Base-by-base conservation (phyloP, 2,888 invertebrate species). In the Doris montereyensis region DNA sequence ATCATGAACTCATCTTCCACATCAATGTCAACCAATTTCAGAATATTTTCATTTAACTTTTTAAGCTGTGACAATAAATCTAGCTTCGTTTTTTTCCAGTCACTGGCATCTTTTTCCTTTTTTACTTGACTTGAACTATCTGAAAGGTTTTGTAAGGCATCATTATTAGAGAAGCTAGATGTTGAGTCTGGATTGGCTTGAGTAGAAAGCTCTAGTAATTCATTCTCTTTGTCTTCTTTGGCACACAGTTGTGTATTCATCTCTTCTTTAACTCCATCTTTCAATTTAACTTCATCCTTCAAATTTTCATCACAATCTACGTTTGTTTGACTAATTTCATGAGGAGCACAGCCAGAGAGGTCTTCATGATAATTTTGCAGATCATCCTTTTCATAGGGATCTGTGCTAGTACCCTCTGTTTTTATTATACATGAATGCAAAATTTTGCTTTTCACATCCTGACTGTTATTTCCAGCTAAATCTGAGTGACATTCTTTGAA, bases 21-120 rank as follows among this genome's bases (percentile, higher is more conserved):
- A 58, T 79, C 79, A 26, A 79, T 79, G 2, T 79, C 79, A 13
- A 79, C 26, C 10, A 79, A 24, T 62, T 79, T 75, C 21, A 79
- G 32, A 8, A 79, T 74, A 71, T 60, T 35, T 74, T 79, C 79
- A 76, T 79, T 71, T 32, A 79, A n/a, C 21, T 62, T 67, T 62
- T 76, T 76, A n/a, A 79, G 57, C 30, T 76, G 41, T 24, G 60
- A 58, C 4, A 30, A 58, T 10, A 79, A 32, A 41, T 75, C 41
- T 41, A 76, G 21, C 3, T 28, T 41, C n/a, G 26, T 58, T 24
- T 41, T 68, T 30, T 65, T 41, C 24, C 30, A 67, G 52, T 76
- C 13, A 13, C 32, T 32, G 21, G 58, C 60, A 8, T 65, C 10
- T 17, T 26, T 28, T 35, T 71, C 21, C 71, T 71, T 67, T 5